Evolutionary conservation across 2,113 vertebrate genomes (phyloP).

Genomic region (Leucoraja erinaceus): DNA sequence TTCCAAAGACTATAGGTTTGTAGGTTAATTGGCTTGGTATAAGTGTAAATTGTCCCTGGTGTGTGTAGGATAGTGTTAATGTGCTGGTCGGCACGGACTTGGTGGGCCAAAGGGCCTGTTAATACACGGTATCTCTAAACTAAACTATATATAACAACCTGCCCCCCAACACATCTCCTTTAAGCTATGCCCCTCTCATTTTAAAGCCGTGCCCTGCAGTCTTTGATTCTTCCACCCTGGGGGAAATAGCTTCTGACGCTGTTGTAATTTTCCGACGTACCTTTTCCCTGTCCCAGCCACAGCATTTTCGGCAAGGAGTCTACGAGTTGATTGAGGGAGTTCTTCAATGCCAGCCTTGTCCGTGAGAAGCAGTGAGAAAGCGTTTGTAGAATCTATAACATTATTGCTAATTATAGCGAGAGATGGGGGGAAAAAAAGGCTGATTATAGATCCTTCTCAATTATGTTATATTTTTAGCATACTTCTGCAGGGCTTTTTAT

Average conservation of each 20-base stretch:
- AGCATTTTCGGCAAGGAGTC: background rate
- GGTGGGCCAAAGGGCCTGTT: no score
- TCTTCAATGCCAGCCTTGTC: background rate
- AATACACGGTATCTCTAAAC: no score
- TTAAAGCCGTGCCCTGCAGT: no score
- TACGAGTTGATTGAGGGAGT: background rate
- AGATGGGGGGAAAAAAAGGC: background rate
- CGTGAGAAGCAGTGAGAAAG: background rate
- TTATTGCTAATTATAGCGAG: background rate
- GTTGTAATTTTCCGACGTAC: background rate
- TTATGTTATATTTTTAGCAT: background rate
- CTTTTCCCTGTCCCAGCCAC: background rate
- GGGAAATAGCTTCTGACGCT: background rate
- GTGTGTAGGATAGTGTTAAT: no score
- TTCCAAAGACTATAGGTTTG: no score
- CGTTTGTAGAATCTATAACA: background rate
- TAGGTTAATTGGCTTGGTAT: no score
- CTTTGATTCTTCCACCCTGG: no score
- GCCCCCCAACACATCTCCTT: no score
- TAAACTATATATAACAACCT: no score
- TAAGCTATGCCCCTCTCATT: no score
- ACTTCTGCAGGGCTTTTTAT: background rate
- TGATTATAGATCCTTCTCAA: background rate
- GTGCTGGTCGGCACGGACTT: no score
- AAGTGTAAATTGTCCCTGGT: no score